Conservation (phyloP, 2,888 invertebrate species). For the Agrochola lychnidis region DNA sequence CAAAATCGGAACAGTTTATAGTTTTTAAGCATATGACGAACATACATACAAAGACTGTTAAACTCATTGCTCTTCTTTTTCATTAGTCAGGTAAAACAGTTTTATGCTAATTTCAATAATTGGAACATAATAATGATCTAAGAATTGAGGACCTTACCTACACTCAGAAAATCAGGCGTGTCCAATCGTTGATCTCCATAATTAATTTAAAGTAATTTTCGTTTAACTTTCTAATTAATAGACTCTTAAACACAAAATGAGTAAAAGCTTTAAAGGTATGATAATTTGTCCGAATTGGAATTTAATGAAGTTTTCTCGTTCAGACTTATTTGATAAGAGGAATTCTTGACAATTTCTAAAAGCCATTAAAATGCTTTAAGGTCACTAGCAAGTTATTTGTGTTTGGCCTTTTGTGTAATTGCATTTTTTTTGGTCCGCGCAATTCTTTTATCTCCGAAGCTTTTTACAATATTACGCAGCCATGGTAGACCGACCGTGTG, state of each 20-base stretch:
- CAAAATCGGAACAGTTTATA: not conserved
- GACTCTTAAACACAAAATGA: constrained; percentile 41
- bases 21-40: not conserved
- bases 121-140: not conserved
- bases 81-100: not conserved
- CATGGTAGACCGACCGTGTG: constrained; percentile 20
- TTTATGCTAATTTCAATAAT: not conserved
- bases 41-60: not conserved
- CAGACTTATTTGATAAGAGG: constrained; percentile 48
- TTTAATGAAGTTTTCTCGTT: constrained; percentile 58
- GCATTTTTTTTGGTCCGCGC: constrained; percentile 42
- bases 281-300: constrained; percentile 58
- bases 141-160: not conserved
- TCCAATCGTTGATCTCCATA: constrained; percentile 6
- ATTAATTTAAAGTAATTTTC: constrained; percentile 32
- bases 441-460: constrained; percentile 47
- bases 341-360: constrained; percentile 51
- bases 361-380: constrained; percentile 49
- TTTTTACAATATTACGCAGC: constrained; percentile 37
- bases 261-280: constrained; percentile 51
- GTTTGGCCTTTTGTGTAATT: constrained; percentile 57
- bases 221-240: constrained; percentile 50
- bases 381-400: constrained; percentile 44
- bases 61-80: not conserved
- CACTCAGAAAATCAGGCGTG: constrained; percentile 1